These are phyloP conservation scores for Babylonia areolata DNA, from an alignment of 1,140 invertebrate species.

Conservation along the genomic window DNA sequence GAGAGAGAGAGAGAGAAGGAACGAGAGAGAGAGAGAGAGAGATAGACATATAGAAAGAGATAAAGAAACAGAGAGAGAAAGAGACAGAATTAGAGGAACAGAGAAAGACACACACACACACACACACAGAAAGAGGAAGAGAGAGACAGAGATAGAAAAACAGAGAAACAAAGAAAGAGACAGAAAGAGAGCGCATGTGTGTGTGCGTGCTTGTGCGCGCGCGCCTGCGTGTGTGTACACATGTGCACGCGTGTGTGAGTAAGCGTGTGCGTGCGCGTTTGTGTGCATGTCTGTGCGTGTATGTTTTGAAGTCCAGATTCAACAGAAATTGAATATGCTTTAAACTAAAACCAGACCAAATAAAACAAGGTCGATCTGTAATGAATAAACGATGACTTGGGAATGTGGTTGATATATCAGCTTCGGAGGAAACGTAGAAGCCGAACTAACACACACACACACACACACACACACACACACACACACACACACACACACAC, in stretches of 20 bases:
- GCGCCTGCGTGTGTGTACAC: not conserved
- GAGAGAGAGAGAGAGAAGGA: not conserved
- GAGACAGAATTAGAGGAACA: not conserved
- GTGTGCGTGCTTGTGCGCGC: not conserved
- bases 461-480: no score
- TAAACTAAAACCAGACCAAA: not conserved
- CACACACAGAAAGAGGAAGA: not conserved
- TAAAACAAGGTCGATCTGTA: not conserved
- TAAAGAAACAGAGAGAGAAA: not conserved
- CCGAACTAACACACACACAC: no score
- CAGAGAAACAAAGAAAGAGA: constrained; percentile 24
- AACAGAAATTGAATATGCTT: no score
- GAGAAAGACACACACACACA: not conserved
- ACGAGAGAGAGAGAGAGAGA: not conserved
- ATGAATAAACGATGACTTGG: not conserved
- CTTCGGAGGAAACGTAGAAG: not conserved
- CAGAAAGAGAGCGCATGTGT: constrained; percentile 2
- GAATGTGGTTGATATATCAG: not conserved
- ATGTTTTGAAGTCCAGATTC: no score
- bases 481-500: not conserved
- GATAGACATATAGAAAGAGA: not conserved
- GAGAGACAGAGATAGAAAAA: constrained; percentile 15
- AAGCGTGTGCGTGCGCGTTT: not conserved
- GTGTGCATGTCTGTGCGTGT: constrained; percentile 7
- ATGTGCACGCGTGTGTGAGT: not conserved